Percentiles rank a stretch among this genome's conserved stretches.
phyloP scores from a whole-genome alignment of 2,888 invertebrate genomes.

The Scaeva pyrastri region DNA sequence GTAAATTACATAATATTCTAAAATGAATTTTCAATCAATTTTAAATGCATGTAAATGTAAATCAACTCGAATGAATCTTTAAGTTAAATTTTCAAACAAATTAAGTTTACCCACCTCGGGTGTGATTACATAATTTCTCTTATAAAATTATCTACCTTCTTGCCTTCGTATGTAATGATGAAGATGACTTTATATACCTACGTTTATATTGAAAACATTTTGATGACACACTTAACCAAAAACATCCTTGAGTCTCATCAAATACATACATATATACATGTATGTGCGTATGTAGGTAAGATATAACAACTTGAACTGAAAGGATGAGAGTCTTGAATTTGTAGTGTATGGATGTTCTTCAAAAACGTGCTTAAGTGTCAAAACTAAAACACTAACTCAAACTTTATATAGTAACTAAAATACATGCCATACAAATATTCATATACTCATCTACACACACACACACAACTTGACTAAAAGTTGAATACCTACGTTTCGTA shows the following conservation, averaged over 20 bases:
- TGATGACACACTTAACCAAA: slow-evolving; percentile 52
- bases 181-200: too few relatives aligned
- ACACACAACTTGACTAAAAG: neutral
- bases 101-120: slow-evolving; percentile 48
- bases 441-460: neutral
- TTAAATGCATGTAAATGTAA: slow-evolving; percentile 2
- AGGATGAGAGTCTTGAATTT: slow-evolving; percentile 22
- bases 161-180: neutral
- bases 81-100: slow-evolving; percentile 38
- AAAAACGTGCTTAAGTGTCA: slow-evolving; percentile 63
- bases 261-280: too few relatives aligned
- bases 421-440: slow-evolving; percentile 6
- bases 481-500: neutral
- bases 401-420: slow-evolving; percentile 1
- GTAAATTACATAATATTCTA: neutral
- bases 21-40: slow-evolving; percentile 7
- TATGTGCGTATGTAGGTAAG: too few relatives aligned
- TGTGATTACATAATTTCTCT: slow-evolving; percentile 42
- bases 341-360: too few relatives aligned
- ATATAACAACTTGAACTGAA: too few relatives aligned
- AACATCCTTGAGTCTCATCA: slow-evolving; percentile 53
- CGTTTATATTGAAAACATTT: slow-evolving; percentile 28
- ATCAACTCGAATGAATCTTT: neutral
- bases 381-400: slow-evolving; percentile 64
- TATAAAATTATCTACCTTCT: slow-evolving; percentile 27